Percentiles rank a stretch among this genome's conserved stretches.
These are phyloP conservation scores for Phalanger gymnotis DNA, from an alignment of 2,797 vertebrate species.

Conservation along the genomic window DNA sequence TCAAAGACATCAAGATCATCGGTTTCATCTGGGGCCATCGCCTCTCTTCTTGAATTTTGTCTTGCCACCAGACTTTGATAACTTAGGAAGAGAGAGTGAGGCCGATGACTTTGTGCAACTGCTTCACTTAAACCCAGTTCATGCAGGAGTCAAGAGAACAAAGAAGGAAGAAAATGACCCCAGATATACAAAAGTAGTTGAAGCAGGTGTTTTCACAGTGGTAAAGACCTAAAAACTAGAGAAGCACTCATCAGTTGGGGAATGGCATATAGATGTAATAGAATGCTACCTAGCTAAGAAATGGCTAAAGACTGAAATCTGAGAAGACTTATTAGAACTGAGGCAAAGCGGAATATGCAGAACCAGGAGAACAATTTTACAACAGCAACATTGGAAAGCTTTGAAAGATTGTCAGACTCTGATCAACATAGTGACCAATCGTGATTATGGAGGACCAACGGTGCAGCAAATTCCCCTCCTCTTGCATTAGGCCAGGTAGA, in stretches of 20 bases:
- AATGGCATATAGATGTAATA: not conserved
- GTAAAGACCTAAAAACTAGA: not conserved
- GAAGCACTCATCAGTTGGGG: not conserved
- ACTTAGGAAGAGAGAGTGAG: not conserved
- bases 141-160: too few relatives aligned
- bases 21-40: not conserved
- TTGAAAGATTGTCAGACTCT: not conserved
- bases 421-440: not conserved
- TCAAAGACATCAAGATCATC: not conserved
- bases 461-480: not conserved
- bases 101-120: not conserved
- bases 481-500: not conserved
- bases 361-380: not conserved
- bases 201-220: not conserved
- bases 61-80: not conserved
- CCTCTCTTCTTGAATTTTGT: not conserved
- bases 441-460: not conserved
- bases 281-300: not conserved
- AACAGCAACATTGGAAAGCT: not conserved
- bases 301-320: not conserved
- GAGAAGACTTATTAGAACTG: not conserved
- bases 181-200: not conserved
- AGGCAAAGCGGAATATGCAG: not conserved
- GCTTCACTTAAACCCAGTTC: not conserved
- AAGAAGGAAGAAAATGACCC: not conserved